These are phyloP conservation scores for Drosophila subsilvestris DNA, from an alignment of 2,888 invertebrate genomes.

Conservation along the genomic window DNA sequence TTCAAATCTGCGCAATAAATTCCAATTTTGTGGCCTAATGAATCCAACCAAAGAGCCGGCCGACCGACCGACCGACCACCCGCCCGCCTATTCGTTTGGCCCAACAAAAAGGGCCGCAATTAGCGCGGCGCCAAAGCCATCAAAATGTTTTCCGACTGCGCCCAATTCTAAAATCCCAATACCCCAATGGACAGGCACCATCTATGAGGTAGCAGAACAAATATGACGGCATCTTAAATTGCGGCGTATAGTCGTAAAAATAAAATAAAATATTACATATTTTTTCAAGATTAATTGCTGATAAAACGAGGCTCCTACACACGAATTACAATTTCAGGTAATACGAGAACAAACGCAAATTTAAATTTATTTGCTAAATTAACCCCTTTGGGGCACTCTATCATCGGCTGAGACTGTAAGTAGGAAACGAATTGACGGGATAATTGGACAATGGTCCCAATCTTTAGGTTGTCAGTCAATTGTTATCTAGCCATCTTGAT, in stretches of 20 bases:
- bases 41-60: slow-evolving; percentile 55
- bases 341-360: slow-evolving; percentile 6
- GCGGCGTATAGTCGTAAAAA: slow-evolving; percentile 19
- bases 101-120: slow-evolving; percentile 65
- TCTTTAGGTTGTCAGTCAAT: not conserved
- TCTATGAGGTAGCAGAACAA: slow-evolving; percentile 12
- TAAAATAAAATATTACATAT: slow-evolving; percentile 40
- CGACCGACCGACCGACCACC: slow-evolving; percentile 2
- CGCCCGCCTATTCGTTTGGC: slow-evolving; percentile 66
- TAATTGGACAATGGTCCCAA: not conserved
- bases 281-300: slow-evolving; percentile 33
- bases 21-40: slow-evolving; percentile 75
- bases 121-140: slow-evolving; percentile 39
- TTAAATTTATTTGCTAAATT: slow-evolving; percentile 32
- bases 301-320: slow-evolving; percentile 24
- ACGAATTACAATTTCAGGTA: slow-evolving; percentile 33
- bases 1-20: slow-evolving; percentile 77
- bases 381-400: slow-evolving; percentile 14
- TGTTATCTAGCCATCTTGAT: too few relatives aligned
- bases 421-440: not conserved
- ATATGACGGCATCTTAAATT: slow-evolving; percentile 41
- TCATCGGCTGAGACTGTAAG: slow-evolving; percentile 10
- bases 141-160: slow-evolving; percentile 20
- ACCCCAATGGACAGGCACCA: not conserved
- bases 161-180: slow-evolving; percentile 8